Percentiles rank a stretch among this genome's conserved stretches.
These are phyloP conservation scores for Melanophora roralis DNA, from an alignment of 2,888 invertebrate species.

Conservation along the genomic window DNA sequence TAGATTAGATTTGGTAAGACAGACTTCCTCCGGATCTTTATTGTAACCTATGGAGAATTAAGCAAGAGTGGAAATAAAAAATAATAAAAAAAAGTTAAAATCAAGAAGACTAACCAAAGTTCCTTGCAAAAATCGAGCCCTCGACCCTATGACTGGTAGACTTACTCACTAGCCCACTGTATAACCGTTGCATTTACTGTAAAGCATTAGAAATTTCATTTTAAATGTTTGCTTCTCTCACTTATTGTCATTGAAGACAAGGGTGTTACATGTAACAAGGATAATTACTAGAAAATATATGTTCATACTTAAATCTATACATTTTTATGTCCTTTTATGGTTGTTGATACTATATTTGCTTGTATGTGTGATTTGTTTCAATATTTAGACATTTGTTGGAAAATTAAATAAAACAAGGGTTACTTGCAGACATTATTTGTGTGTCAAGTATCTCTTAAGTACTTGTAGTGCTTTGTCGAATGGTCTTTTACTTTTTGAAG, in stretches of 20 bases:
- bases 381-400: slow-evolving; percentile 50
- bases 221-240: no score
- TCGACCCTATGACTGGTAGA: no score
- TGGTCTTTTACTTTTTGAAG: slow-evolving; percentile 15
- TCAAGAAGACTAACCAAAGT: no score
- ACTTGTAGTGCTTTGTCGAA: slow-evolving; percentile 33
- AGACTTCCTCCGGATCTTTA: no score
- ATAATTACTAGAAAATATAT: slow-evolving; percentile 53
- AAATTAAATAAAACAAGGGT: slow-evolving; percentile 33
- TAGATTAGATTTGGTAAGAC: no score
- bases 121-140: no score
- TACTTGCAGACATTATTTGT: slow-evolving; percentile 15
- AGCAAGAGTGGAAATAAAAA: no score
- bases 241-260: slow-evolving; percentile 28
- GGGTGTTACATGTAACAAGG: slow-evolving; percentile 51
- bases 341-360: background rate
- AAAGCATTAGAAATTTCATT: no score
- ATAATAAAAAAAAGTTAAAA: no score
- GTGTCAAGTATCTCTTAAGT: slow-evolving; percentile 45
- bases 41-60: no score
- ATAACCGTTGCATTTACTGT: no score
- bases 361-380: slow-evolving; percentile 37
- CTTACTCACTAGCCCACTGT: no score
- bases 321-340: slow-evolving; percentile 16
- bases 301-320: background rate